Conservation (phyloP, 2,113 vertebrate genomes). For the Syngnathus floridae region DNA sequence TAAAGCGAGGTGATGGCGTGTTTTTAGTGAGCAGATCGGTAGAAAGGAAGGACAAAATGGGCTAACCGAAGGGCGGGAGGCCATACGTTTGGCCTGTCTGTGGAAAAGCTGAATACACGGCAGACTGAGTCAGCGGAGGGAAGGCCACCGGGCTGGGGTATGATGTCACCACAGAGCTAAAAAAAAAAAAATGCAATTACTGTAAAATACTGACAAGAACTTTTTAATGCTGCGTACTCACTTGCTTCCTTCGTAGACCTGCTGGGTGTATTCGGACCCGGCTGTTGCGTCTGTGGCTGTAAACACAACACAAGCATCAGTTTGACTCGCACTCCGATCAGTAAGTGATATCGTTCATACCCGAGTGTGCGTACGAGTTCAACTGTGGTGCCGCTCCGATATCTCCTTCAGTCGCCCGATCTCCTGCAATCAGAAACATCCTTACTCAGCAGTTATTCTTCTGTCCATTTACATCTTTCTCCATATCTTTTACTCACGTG, state of each 20-base stretch:
- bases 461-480: not conserved
- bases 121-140: constrained; percentile 81
- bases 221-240: constrained; percentile 43
- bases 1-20: constrained; percentile 31
- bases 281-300: constrained; percentile 48
- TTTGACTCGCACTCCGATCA: not conserved
- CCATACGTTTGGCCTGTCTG: constrained; percentile 89
- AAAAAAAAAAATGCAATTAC: not conserved
- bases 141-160: constrained; percentile 83
- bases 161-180: constrained; percentile 76
- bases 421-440: constrained; percentile 28
- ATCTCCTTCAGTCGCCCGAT: constrained; percentile 44
- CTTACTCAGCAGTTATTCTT: not conserved
- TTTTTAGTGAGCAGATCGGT: constrained; percentile 38
- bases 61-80: constrained; percentile 96
- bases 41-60: accelerated
- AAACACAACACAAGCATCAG: not conserved
- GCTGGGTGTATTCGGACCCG: constrained; percentile 64
- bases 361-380: constrained; percentile 57
- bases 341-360: constrained; percentile 31
- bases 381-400: constrained; percentile 38
- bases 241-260: constrained; percentile 72
- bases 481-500: constrained; percentile 38
- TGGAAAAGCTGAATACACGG: constrained; percentile 85
- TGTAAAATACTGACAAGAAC: not conserved